Evolutionary conservation across 2,113 vertebrate genomes (phyloP), one percentile per base, ranked within the genome.

Genomic region (Lates calcarifer): DNA sequence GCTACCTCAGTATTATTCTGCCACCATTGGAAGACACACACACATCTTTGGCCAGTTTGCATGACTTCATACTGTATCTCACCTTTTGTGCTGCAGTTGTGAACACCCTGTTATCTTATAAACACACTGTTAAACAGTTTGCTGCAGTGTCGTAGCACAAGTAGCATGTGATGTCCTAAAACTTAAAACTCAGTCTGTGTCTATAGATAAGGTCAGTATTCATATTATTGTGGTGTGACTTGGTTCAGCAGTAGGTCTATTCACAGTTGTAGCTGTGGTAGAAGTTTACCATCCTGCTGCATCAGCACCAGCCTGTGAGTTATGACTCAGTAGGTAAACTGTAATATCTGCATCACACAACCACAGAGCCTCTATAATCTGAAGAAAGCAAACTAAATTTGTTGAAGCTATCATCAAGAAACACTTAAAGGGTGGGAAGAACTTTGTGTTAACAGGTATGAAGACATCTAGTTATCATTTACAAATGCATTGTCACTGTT

Each of bases 1-100:
- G 66, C 66, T 79, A 79, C 77, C 77, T 72, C 77, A 72, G 35
- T 79, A 45, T 56, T 35, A 33, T 63, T 56, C 26, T 69, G 43
- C 18, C 41, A 26, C 51, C 57, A 24, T 28, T 24, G 20, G 11
- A 49, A 18, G 13, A 20, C 15, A 45, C 45, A 31, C 6, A 20
- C 28, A 49, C 18, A 28, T 57, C 31, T 62, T n/a, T 20, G 20
- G 31, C 58, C 20, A 35, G 57, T 37, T 24, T 62, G 60, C 60
- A 24, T 39, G 60, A 37, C 55, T 56, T 31, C 33, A n/a, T 14
- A 37, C 22, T 37, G 60, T 37, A 14, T 62, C 33, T n/a, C 33
- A 37, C 12, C n/a, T 64, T 64, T 56, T 0, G 24, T 26, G 5
- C n/a, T 73, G 29, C 33, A 0, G 43, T 6, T 45, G 60, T 60